A percentile compares a stretch with the other conserved stretches of the same genome.
Conservation (phyloP, 2,888 invertebrate genomes). For the Dioctria linearis region DNA sequence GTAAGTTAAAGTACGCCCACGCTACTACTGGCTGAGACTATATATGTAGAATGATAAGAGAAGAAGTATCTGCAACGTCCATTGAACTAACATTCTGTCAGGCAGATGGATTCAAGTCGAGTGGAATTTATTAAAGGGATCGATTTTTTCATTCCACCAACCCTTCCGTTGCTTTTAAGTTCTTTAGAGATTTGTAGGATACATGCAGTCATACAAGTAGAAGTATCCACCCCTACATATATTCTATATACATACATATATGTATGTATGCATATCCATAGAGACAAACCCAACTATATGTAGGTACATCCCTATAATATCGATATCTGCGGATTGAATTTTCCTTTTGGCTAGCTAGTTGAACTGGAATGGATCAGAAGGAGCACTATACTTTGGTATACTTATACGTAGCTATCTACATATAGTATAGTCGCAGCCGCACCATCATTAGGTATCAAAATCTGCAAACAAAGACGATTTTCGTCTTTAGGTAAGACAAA, state of each 20-base stretch:
- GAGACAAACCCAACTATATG: background rate
- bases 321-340: conserved; percentile 41
- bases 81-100: conserved; percentile 14
- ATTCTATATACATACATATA: no score
- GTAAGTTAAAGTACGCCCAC: no score
- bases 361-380: conserved; percentile 34
- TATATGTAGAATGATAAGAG: background rate
- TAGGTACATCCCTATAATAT: conserved; percentile 4
- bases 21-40: no score
- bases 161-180: background rate
- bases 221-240: no score
- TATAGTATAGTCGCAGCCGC: conserved; percentile 1
- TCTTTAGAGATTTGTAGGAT: conserved; percentile 17
- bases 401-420: no score
- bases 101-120: conserved; percentile 27
- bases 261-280: no score
- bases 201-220: conserved; percentile 15
- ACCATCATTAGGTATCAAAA: conserved; percentile 49
- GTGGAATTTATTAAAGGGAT: conserved; percentile 39
- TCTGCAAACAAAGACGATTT: conserved; percentile 45
- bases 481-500: conserved; percentile 37
- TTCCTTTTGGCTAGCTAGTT: conserved; percentile 19
- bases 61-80: conserved; percentile 29
- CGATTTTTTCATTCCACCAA: conserved; percentile 32
- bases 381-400: conserved; percentile 1